Evolutionary conservation across 2,888 invertebrate species (phyloP).

Genomic region (Drosophila tanythrix): DNA sequence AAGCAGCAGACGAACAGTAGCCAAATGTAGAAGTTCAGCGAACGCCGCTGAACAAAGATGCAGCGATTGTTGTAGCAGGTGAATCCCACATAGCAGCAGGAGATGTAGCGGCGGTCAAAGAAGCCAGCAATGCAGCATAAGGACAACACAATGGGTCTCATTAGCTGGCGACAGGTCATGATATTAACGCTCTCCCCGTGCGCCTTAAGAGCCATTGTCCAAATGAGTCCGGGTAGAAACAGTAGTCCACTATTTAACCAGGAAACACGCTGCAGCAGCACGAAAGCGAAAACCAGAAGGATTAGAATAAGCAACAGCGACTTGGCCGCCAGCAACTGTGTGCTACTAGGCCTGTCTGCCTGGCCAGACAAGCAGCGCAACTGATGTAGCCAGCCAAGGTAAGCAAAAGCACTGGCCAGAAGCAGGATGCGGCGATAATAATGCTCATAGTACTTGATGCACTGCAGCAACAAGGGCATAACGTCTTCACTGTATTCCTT

Average conservation of each 20-base stretch:
- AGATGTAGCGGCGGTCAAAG: constrained; percentile 65
- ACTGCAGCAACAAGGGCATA: constrained; percentile 88
- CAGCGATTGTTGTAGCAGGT: constrained; percentile 53
- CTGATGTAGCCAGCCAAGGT: constrained; percentile 89
- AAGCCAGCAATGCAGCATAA: constrained; percentile 61
- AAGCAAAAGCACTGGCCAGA: constrained; percentile 87
- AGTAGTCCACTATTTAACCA: constrained; percentile 88
- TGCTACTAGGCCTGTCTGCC: background rate
- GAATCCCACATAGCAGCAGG: constrained; percentile 71
- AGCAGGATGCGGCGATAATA: constrained; percentile 91
- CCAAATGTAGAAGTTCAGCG: constrained; percentile 84
- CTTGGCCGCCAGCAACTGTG: background rate
- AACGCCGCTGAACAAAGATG: constrained; percentile 42
- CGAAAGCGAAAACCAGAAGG: constrained; percentile 42
- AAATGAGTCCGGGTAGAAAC: constrained; percentile 86
- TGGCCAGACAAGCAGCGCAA: constrained; percentile 78
- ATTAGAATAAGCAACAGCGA: constrained; percentile 6
- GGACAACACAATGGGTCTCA: constrained; percentile 75
- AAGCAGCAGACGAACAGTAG: constrained; percentile 86
- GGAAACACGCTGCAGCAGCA: constrained; percentile 88
- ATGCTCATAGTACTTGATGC: constrained; percentile 93
- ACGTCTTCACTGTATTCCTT: constrained; percentile 86
- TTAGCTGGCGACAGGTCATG: constrained; percentile 52
- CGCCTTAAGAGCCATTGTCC: constrained; percentile 52
- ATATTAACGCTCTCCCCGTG: background rate